Evolutionary conservation across 2,797 vertebrate species (phyloP).

Genomic region (Gila robusta): DNA sequence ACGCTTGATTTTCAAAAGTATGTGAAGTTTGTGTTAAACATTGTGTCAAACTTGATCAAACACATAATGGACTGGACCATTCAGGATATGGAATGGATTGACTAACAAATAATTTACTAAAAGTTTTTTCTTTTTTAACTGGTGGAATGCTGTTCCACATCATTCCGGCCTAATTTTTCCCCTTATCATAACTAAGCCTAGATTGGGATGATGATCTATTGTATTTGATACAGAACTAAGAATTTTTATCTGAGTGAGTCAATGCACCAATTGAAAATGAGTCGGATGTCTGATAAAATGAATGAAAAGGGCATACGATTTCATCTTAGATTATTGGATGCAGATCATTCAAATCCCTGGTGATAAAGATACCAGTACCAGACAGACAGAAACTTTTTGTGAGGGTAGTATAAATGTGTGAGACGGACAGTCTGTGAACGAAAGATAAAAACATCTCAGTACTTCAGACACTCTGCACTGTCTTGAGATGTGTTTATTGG

Average conservation of each 20-base stretch:
- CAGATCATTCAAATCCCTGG: conserved; percentile 14
- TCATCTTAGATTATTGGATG: conserved; percentile 31
- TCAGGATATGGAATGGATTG: neutral
- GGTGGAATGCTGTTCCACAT: neutral
- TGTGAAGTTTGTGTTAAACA: too few relatives aligned
- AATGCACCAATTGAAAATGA: conserved; percentile 3
- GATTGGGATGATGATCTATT: conserved; percentile 12
- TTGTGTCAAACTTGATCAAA: neutral
- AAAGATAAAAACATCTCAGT: conserved; percentile 36
- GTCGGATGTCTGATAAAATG: conserved; percentile 37
- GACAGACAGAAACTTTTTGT: conserved; percentile 32
- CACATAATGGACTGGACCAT: neutral
- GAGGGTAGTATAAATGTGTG: conserved; percentile 16
- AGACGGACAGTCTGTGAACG: neutral
- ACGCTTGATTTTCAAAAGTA: too few relatives aligned
- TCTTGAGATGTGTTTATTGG: conserved; percentile 35
- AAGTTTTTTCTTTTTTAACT: neutral
- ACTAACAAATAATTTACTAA: neutral
- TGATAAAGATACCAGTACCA: conserved; percentile 24
- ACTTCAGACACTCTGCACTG: conserved; percentile 9
- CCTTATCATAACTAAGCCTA: neutral
- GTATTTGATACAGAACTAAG: neutral
- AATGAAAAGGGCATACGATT: conserved; percentile 29
- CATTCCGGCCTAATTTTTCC: too few relatives aligned
- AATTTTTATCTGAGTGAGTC: neutral